Evolutionary conservation across 2,888 invertebrate genomes (phyloP).

Genomic region (Mechanitis messenoides): DNA sequence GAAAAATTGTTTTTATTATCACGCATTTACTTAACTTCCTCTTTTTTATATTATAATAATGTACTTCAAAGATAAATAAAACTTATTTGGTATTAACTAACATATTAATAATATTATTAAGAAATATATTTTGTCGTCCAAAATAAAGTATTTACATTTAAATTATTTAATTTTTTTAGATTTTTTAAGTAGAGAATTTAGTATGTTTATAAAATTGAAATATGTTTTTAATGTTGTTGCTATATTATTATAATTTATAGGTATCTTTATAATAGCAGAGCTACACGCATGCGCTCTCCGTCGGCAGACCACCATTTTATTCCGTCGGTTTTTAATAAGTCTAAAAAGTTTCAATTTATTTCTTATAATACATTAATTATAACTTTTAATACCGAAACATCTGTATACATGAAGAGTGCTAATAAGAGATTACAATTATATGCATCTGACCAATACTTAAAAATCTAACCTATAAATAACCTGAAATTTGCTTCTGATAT

Average conservation of each 20-base stretch:
- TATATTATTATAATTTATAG: too few relatives aligned
- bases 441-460: background rate
- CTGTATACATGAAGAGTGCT: background rate
- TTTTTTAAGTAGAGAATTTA: too few relatives aligned
- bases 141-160: too few relatives aligned
- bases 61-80: background rate
- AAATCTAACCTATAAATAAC: too few relatives aligned
- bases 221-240: too few relatives aligned
- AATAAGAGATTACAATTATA: too few relatives aligned
- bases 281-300: constrained; percentile 23
- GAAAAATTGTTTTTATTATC: constrained; percentile 23
- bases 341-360: constrained; percentile 7
- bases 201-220: too few relatives aligned
- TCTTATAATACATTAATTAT: background rate
- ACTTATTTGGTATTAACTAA: too few relatives aligned
- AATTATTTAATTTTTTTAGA: too few relatives aligned
- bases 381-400: background rate
- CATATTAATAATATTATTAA: too few relatives aligned
- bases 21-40: background rate
- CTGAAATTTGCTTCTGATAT: too few relatives aligned
- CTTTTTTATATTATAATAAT: background rate
- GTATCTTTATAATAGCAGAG: constrained; percentile 5
- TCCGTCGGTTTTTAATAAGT: constrained; percentile 20
- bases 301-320: constrained; percentile 16
- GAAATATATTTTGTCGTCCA: too few relatives aligned